A percentile compares a stretch with the other conserved stretches of the same genome.
phyloP scores from a whole-genome alignment of 2,888 invertebrate genomes.

The Melinaea menophilus region DNA sequence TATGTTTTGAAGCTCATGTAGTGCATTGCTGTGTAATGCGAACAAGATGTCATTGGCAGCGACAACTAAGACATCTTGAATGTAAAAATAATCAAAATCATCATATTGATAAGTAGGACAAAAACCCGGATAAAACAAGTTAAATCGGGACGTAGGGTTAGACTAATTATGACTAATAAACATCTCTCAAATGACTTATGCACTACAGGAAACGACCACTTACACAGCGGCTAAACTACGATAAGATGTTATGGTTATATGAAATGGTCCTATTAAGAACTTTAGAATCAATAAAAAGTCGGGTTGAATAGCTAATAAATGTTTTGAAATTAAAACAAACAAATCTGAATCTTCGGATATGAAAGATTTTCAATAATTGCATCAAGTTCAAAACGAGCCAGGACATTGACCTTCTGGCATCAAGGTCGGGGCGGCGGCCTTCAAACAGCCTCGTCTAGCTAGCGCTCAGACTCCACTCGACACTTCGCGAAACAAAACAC shows the following conservation, averaged over 20 bases:
- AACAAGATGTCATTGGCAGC: neutral
- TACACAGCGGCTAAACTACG: slow-evolving; percentile 11
- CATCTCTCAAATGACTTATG: slow-evolving; percentile 10
- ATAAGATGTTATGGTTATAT: slow-evolving; percentile 24
- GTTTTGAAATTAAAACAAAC: neutral
- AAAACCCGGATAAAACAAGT: neutral
- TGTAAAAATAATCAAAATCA: neutral
- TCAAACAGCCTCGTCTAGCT: slow-evolving; percentile 72
- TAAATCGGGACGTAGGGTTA: slow-evolving; percentile 1
- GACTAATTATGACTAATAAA: slow-evolving; percentile 15
- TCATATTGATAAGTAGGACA: neutral
- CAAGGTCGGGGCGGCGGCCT: slow-evolving; percentile 76
- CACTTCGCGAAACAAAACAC: slow-evolving; percentile 52
- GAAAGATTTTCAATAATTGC: slow-evolving; percentile 42
- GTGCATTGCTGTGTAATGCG: neutral
- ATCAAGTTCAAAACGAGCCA: slow-evolving; percentile 61
- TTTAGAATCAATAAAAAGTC: neutral
- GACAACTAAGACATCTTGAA: neutral
- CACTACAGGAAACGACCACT: slow-evolving; percentile 19
- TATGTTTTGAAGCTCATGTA: too few species aligned
- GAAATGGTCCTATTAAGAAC: neutral
- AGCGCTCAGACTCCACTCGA: slow-evolving; percentile 55
- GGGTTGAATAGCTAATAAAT: neutral
- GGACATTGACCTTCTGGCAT: slow-evolving; percentile 74
- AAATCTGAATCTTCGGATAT: neutral